phyloP scores from a whole-genome alignment of 2,888 invertebrate genomes.

The Bruchidius siliquastri region DNA sequence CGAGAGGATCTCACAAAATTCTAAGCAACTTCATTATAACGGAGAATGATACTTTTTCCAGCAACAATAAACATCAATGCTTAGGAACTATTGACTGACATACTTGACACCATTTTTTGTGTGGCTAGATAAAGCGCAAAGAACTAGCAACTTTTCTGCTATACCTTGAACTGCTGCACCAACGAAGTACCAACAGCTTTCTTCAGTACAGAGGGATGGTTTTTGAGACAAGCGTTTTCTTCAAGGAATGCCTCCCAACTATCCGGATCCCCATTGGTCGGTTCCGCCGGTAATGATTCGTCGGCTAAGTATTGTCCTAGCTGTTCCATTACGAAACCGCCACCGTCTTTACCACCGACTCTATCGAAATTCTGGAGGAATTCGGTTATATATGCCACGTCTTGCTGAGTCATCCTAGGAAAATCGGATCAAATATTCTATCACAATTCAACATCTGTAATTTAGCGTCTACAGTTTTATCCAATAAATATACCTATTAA shows the following conservation, averaged over 20 bases:
- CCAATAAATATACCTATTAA: too few relatives aligned
- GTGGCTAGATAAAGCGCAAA: too few relatives aligned
- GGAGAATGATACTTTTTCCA: too few relatives aligned
- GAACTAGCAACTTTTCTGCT: too few relatives aligned
- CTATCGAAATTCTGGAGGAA: conserved; percentile 82
- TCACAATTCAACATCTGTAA: too few relatives aligned
- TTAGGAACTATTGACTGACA: too few relatives aligned
- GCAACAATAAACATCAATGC: too few relatives aligned
- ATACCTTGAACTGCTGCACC: conserved; percentile 70
- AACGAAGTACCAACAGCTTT: conserved; percentile 73
- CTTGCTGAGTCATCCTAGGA: conserved; percentile 77
- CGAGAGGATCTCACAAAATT: too few relatives aligned
- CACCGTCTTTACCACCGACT: conserved; percentile 34
- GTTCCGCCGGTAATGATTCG: conserved; percentile 63
- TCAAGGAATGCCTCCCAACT: conserved; percentile 69
- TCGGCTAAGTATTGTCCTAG: conserved; percentile 87
- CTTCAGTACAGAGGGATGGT: conserved; percentile 68
- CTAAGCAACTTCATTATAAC: too few relatives aligned
- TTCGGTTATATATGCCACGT: conserved; percentile 80
- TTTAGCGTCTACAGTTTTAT: too few relatives aligned
- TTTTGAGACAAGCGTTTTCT: conserved; percentile 67
- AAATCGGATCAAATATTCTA: not conserved
- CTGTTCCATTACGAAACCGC: conserved; percentile 76
- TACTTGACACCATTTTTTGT: too few relatives aligned
- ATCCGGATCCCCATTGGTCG: conserved; percentile 68